Conservation (phyloP, 53 echinoderm and acorn worm species). For the Zoroaster sp. region DNA sequence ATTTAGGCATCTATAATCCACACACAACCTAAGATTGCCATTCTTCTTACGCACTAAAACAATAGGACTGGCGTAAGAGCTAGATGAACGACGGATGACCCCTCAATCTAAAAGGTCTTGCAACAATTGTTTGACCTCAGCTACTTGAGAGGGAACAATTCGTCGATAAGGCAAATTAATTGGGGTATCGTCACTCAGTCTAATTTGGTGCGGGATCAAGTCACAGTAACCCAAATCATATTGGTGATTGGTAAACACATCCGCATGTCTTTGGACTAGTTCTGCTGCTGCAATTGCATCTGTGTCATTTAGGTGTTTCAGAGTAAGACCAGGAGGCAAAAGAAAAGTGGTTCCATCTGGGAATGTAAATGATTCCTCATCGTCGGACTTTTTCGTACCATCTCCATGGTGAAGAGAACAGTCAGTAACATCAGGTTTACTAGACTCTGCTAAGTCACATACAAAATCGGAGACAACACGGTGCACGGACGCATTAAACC, state of each 20-base stretch:
- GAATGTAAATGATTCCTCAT: neutral
- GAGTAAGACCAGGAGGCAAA: conserved; percentile 21
- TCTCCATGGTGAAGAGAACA: too few species aligned
- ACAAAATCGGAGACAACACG: neutral
- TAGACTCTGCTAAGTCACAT: too few species aligned
- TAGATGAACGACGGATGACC: conserved; percentile 43
- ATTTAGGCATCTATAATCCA: too few species aligned
- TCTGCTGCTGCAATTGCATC: neutral
- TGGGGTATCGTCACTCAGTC: conserved; percentile 20
- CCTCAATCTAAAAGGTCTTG: conserved; percentile 60
- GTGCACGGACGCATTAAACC: neutral
- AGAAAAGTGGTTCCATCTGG: neutral
- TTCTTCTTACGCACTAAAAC: too few species aligned
- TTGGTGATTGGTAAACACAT: conserved; percentile 45
- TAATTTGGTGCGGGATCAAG: conserved; percentile 45
- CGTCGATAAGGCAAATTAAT: conserved; percentile 58
- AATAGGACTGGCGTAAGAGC: too few species aligned
- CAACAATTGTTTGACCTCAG: conserved; percentile 61
- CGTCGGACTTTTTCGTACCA: too few species aligned
- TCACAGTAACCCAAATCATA: conserved; percentile 54
- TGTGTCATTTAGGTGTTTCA: neutral
- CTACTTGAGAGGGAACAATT: conserved; percentile 64
- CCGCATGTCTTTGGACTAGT: conserved; percentile 31
- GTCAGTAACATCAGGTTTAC: too few species aligned
- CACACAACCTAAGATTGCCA: too few species aligned